A percentile compares a stretch with the other conserved stretches of the same genome.
Evolutionary conservation across 2,888 invertebrate species (phyloP).

Genomic region (Plebejus anna): DNA sequence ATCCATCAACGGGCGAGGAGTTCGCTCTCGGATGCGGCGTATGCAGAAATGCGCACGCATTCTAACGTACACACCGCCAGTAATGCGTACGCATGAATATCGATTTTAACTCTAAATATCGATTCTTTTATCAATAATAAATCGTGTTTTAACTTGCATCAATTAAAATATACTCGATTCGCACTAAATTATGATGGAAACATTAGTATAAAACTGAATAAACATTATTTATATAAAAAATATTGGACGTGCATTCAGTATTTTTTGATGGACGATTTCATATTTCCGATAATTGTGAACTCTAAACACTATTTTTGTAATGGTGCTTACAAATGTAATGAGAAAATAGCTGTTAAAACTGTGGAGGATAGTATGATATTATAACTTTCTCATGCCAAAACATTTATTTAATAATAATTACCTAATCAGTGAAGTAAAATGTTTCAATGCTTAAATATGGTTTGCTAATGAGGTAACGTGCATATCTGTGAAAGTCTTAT

Average conservation of each 20-base stretch:
- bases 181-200: background rate
- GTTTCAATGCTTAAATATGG: background rate
- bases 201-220: background rate
- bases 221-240: background rate
- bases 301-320: background rate
- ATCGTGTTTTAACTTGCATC: background rate
- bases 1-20: constrained; percentile 98
- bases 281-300: background rate
- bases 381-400: background rate
- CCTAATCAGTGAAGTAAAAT: background rate
- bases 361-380: background rate
- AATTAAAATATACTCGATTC: background rate
- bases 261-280: constrained; percentile 8
- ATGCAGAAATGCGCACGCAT: constrained; percentile 87
- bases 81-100: background rate
- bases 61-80: constrained; percentile 45
- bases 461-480: background rate
- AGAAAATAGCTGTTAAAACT: background rate
- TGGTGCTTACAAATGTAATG: background rate
- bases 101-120: background rate
- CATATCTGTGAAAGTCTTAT: background rate
- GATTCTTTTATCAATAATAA: background rate
- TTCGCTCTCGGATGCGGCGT: constrained; percentile 99
- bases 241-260: constrained; percentile 25
- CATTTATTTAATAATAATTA: background rate